Evolutionary conservation across 1,140 invertebrate species (phyloP), one percentile per base, ranked within the genome.

Genomic region (Bombus waltoni): DNA sequence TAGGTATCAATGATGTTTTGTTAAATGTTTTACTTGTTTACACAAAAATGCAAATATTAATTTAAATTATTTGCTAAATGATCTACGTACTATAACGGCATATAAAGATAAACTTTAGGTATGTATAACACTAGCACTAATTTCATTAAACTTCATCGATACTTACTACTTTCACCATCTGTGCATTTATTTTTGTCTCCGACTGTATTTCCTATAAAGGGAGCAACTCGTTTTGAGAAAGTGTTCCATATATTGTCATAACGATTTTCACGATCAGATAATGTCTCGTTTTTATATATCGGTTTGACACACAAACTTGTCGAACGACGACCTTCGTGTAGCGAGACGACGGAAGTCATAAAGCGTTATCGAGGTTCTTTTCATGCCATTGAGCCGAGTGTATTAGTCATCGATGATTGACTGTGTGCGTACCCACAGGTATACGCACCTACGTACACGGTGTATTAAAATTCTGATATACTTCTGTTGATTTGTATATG

Each of bases 281-380:
- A 81, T 70, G 11, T 10, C 1, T 40, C 22, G 38, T 59, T 74
- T 40, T 53, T n/a, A 57, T 6, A 35, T 35, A 53, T 47, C 68
- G 53, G 32, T 6, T 47, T 15, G 28, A 25, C 44, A 73, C 35
- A 66, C 59, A 25, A 66, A 81, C 18, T 44, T 53, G 35, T 83
- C 71, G 81, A 81, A 47, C 72, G 68, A 81, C 44, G 76, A 82
- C 78, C 68, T 86, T 85, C 74, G 44, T 62, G 66, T 32, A 72
- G 38, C 57, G 62, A 77, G 62, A 78, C 73, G 38, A 42, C 85
- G 88, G 86, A 90, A 88, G 86, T 90, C 83, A 73, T 90, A 88
- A 90, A 90, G 44, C 44, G 72, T 78, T 77, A 59, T 62, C 75
- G 70, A 87, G 81, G 62, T 81, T 81, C 47, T 86, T 83, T 77